A percentile compares a stretch with the other conserved stretches of the same genome.
These are phyloP conservation scores for Brachirus orientalis DNA, from an alignment of 2,113 vertebrate species.

Conservation along the genomic window DNA sequence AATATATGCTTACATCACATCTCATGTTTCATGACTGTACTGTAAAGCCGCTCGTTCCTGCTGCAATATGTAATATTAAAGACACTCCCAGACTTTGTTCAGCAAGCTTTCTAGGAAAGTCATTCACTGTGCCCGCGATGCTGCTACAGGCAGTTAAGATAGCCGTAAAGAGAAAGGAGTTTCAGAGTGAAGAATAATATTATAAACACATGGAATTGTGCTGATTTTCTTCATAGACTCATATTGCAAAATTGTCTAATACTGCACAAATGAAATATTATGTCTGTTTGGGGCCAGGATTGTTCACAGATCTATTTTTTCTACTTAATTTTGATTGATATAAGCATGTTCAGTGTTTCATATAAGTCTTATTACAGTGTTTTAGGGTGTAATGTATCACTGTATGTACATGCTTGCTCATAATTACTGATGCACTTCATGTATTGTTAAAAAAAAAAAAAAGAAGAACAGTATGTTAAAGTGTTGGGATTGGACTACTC, in stretches of 20 bases:
- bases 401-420: too few species aligned
- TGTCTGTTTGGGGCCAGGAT: too few species aligned
- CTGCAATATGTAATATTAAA: slow-evolving; percentile 9
- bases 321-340: neutral
- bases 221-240: too few species aligned
- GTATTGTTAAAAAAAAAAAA: too few species aligned
- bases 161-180: slow-evolving; percentile 23
- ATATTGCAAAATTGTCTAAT: too few species aligned
- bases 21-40: neutral
- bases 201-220: slow-evolving; percentile 28
- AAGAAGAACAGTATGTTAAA: too few species aligned
- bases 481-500: neutral
- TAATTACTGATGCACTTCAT: neutral
- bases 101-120: slow-evolving; percentile 36
- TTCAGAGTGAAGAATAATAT: slow-evolving; percentile 41
- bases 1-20: neutral
- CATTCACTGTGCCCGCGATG: slow-evolving; percentile 11
- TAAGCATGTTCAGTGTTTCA: neutral
- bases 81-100: slow-evolving; percentile 21
- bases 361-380: too few species aligned
- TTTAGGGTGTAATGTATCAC: neutral
- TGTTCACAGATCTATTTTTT: neutral
- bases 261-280: too few species aligned
- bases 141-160: slow-evolving; percentile 27
- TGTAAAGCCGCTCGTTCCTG: neutral